Evolutionary conservation across 2,113 vertebrate species (phyloP).

Genomic region (Siniperca knerii): DNA sequence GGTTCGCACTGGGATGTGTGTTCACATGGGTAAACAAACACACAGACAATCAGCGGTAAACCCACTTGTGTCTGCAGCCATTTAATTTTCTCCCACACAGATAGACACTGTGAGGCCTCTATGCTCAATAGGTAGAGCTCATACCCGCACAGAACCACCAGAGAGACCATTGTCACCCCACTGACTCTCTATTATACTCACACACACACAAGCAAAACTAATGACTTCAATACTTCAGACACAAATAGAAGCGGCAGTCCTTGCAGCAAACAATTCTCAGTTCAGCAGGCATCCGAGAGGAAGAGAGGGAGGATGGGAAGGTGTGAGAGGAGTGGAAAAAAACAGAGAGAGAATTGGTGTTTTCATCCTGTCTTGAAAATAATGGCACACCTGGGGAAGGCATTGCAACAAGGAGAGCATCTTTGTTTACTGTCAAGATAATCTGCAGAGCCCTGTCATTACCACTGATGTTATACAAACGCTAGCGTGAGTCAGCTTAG

Average conservation of each 20-base stretch:
- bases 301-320: neutral
- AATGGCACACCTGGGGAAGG: conserved; percentile 52
- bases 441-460: conserved; percentile 35
- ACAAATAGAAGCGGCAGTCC: conserved; percentile 10
- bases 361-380: conserved; percentile 50
- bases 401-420: neutral
- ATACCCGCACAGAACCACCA: neutral
- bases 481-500: conserved; percentile 1
- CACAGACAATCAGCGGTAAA: neutral
- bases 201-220: conserved; percentile 21
- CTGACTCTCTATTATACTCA: neutral
- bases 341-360: conserved; percentile 16
- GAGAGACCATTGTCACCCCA: neutral
- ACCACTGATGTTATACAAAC: neutral
- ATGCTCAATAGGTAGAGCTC: neutral
- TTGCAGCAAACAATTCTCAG: conserved; percentile 41
- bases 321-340: neutral
- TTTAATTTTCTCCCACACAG: conserved; percentile 14
- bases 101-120: neutral
- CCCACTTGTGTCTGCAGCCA: conserved; percentile 12
- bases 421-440: conserved; percentile 38
- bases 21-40: conserved; percentile 2
- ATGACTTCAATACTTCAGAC: conserved; percentile 38
- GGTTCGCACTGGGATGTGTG: neutral
- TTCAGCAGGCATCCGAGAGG: conserved; percentile 8